These are phyloP conservation scores for Amiota minor DNA, from an alignment of 2,888 invertebrate genomes.

Conservation along the genomic window DNA sequence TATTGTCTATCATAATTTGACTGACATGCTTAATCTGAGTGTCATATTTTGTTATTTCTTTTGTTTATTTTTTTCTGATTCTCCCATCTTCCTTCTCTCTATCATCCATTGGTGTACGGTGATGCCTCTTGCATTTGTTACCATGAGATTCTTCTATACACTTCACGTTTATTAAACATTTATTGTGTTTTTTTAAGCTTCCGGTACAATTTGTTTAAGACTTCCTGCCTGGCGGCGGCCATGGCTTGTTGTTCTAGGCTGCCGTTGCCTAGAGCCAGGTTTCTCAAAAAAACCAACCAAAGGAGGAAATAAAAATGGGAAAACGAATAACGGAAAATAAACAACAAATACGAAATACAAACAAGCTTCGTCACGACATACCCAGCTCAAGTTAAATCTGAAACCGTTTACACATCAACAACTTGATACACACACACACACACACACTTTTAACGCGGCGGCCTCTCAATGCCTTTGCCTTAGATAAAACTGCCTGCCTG, in stretches of 20 bases:
- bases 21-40: constrained; percentile 27
- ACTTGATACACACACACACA: constrained; percentile 55
- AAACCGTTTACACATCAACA: constrained; percentile 58
- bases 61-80: constrained; percentile 11
- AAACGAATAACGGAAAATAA: not conserved
- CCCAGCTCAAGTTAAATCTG: constrained; percentile 56
- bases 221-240: constrained; percentile 43
- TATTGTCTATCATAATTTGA: constrained; percentile 10
- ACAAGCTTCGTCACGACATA: constrained; percentile 18
- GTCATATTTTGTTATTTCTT: constrained; percentile 17
- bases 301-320: not conserved
- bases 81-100: not conserved
- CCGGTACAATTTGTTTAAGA: constrained; percentile 63
- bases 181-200: constrained; percentile 62
- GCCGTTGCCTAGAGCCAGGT: not conserved
- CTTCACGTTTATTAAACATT: constrained; percentile 56
- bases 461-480: too few relatives aligned
- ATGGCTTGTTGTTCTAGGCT: not conserved
- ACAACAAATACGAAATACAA: constrained; percentile 5
- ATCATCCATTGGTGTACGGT: not conserved
- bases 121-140: not conserved
- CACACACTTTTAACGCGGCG: constrained; percentile 48
- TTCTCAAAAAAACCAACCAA: not conserved
- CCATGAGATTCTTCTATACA: not conserved
- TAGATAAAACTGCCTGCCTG: too few relatives aligned